A percentile compares a stretch with the other conserved stretches of the same genome.
These are phyloP conservation scores for Pelodytes ibericus DNA, from an alignment of 2,797 vertebrate genomes.

Conservation along the genomic window DNA sequence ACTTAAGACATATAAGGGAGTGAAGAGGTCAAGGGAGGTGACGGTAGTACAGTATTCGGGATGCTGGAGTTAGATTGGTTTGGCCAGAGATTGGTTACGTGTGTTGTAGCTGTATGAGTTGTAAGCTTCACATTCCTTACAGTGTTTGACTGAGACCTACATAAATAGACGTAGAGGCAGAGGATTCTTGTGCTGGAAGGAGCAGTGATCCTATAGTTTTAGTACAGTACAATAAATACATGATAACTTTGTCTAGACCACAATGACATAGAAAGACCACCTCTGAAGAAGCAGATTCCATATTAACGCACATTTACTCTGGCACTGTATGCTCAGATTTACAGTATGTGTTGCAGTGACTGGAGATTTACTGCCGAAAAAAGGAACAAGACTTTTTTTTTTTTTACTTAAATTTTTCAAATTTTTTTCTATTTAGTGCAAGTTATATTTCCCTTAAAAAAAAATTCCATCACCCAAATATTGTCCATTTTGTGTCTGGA, in stretches of 20 bases:
- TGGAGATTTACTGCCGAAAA: neutral
- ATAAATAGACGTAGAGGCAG: constrained; percentile 15
- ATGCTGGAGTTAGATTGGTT: too few species aligned
- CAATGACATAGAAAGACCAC: constrained; percentile 44
- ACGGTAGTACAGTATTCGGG: too few species aligned
- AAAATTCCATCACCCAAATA: too few species aligned
- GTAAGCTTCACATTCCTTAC: too few species aligned
- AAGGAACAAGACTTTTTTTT: neutral
- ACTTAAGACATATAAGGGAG: too few species aligned
- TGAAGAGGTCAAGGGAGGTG: too few species aligned
- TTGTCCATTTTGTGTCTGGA: too few species aligned
- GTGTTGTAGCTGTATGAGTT: too few species aligned
- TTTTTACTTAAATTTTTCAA: neutral
- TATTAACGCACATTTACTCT: constrained; percentile 20
- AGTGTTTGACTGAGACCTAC: too few species aligned
- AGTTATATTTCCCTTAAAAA: too few species aligned
- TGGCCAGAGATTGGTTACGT: too few species aligned
- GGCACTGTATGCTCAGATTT: neutral
- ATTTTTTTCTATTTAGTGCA: too few species aligned
- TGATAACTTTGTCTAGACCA: constrained; percentile 48
- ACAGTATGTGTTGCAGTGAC: neutral
- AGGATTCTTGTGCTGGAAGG: constrained; percentile 18
- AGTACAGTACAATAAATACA: constrained; percentile 40
- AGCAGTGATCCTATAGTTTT: constrained; percentile 27
- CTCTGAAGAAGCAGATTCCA: constrained; percentile 27